Conservation (phyloP, 2,797 vertebrate genomes). For the Mus spretus region DNA sequence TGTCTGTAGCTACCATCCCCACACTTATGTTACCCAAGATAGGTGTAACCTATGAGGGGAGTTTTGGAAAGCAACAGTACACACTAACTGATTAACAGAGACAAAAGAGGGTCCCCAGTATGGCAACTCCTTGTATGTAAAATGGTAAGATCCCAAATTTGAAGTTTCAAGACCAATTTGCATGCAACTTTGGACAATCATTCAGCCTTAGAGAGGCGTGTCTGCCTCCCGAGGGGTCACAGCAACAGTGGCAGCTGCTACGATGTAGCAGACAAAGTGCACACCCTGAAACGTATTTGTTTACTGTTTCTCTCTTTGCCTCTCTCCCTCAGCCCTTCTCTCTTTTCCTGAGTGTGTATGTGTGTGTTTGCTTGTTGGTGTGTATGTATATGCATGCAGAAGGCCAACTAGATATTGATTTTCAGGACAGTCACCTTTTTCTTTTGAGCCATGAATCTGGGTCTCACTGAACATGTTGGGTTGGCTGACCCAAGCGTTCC, state of each 20-base stretch:
- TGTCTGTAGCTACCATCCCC: fast-evolving
- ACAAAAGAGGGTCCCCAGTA: background rate
- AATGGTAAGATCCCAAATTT: background rate
- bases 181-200: background rate
- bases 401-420: too few species aligned
- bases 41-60: background rate
- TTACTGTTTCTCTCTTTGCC: too few species aligned
- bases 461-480: background rate
- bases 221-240: too few species aligned
- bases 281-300: too few species aligned
- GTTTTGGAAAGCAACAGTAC: background rate
- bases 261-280: background rate
- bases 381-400: background rate
- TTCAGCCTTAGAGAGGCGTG: background rate
- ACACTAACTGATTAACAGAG: background rate
- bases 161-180: background rate
- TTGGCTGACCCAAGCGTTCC: background rate
- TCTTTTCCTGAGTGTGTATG: background rate
- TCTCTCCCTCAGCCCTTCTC: too few species aligned
- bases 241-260: fast-evolving
- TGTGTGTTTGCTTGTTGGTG: background rate
- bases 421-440: background rate
- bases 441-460: background rate
- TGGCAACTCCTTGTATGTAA: background rate
- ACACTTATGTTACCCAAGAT: background rate